phyloP scores from a whole-genome alignment of 2,113 vertebrate genomes.

The Pholis gunnellus region DNA sequence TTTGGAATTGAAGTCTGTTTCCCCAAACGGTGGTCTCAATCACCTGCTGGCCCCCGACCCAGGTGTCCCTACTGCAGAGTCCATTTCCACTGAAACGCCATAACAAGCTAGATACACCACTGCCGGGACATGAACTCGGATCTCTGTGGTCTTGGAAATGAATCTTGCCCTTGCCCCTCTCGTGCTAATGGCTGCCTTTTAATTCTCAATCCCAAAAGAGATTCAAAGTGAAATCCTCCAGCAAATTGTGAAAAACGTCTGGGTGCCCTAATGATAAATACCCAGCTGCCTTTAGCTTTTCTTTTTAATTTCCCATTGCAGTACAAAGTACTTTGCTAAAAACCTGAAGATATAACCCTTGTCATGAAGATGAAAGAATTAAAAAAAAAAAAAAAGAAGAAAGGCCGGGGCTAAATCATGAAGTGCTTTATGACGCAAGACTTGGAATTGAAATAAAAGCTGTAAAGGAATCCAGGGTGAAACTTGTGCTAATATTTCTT shows the following conservation, averaged over 20 bases:
- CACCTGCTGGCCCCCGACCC: not conserved
- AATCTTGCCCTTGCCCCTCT: not conserved
- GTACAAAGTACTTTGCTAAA: slow-evolving; percentile 13
- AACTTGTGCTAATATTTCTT: slow-evolving; percentile 13
- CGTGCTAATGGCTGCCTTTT: not conserved
- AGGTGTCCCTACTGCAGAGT: not conserved
- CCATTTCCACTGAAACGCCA: not conserved
- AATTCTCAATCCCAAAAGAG: slow-evolving; percentile 13
- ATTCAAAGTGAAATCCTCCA: slow-evolving; percentile 30
- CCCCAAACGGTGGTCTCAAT: not conserved
- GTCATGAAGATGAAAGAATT: slow-evolving; percentile 26
- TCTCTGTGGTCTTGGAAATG: not conserved
- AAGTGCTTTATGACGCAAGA: slow-evolving; percentile 25
- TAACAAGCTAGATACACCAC: not conserved
- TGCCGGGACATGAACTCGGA: not conserved
- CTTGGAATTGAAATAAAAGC: slow-evolving; percentile 26
- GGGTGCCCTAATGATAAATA: slow-evolving; percentile 8
- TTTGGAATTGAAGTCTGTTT: not conserved
- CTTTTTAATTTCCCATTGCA: slow-evolving; percentile 29
- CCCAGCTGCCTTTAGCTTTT: slow-evolving; percentile 11
- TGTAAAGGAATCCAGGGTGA: slow-evolving; percentile 8
- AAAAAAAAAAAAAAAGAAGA: slow-evolving; percentile 4
- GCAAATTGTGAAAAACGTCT: slow-evolving; percentile 8
- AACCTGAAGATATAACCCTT: slow-evolving; percentile 37
- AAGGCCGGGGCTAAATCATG: not conserved